Conservation (phyloP, 1,140 invertebrate species). For the Trinorchestia longiramus region DNA sequence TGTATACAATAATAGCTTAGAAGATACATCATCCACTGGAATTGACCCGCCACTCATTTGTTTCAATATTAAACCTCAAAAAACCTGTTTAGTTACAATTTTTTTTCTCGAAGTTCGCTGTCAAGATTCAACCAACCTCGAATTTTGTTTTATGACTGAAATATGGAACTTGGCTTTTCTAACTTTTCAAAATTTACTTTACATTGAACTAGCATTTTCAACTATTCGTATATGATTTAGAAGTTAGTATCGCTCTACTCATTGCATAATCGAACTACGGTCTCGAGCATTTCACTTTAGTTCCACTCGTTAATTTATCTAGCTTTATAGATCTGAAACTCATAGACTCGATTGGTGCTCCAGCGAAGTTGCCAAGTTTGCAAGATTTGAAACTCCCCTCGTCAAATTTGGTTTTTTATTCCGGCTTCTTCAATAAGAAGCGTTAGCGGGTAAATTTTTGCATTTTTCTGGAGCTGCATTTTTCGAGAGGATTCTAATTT, state of each 20-base stretch:
- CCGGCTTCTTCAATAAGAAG: neutral
- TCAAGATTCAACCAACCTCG: neutral
- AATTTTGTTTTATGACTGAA: neutral
- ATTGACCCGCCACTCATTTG: neutral
- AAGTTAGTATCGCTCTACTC: neutral
- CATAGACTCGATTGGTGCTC: neutral
- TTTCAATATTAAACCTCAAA: too few species aligned
- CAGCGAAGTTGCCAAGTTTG: neutral
- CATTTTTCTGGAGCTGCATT: constrained; percentile 39
- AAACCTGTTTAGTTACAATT: neutral
- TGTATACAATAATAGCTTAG: neutral
- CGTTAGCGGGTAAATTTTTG: constrained; percentile 1
- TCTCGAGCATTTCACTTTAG: neutral
- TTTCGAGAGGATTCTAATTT: constrained; percentile 43
- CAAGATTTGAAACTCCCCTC: neutral
- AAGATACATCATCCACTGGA: neutral
- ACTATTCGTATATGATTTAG: neutral
- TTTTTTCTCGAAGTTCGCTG: neutral
- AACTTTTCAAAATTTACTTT: neutral
- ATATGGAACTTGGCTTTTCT: neutral
- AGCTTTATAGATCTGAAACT: neutral
- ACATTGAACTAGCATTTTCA: neutral
- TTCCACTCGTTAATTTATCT: neutral
- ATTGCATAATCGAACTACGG: neutral
- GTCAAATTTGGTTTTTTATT: neutral